Evolutionary conservation across 2,113 vertebrate genomes (phyloP).

Genomic region (Ageneiosus marmoratus): DNA sequence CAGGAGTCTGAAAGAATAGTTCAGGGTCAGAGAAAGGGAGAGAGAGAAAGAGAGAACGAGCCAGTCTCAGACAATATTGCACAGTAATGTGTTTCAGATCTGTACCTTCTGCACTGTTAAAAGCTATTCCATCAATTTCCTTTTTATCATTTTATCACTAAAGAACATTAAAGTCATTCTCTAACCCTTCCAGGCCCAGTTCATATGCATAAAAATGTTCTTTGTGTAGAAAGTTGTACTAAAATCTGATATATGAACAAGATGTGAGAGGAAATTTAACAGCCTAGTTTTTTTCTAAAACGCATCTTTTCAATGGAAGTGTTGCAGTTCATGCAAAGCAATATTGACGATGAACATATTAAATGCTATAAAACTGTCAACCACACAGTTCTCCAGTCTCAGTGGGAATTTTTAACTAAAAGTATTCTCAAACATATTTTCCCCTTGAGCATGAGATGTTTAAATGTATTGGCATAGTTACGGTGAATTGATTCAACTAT

Average conservation of each 20-base stretch:
- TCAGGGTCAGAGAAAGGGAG: constrained; percentile 65
- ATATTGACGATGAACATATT: not conserved
- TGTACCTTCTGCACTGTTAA: constrained; percentile 54
- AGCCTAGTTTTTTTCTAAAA: not conserved
- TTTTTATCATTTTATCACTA: constrained; percentile 44
- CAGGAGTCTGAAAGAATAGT: constrained; percentile 57
- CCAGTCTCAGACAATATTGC: constrained; percentile 65
- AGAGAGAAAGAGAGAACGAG: constrained; percentile 56
- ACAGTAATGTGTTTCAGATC: constrained; percentile 70
- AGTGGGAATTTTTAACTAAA: not conserved
- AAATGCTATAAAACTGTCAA: not conserved
- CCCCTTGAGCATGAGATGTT: not conserved
- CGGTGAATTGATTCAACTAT: not conserved
- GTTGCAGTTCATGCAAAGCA: not conserved
- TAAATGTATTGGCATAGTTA: not conserved
- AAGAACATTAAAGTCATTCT: constrained; percentile 11
- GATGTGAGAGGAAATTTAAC: constrained; percentile 28
- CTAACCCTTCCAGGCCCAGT: constrained; percentile 22
- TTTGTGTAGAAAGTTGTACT: not conserved
- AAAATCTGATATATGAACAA: constrained; percentile 28
- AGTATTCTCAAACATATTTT: not conserved
- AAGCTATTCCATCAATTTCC: constrained; percentile 34
- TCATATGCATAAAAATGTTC: constrained; percentile 15
- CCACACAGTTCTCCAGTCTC: not conserved
- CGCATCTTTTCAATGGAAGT: not conserved